Base-by-base conservation (phyloP, 2,797 vertebrate genomes). In the Liparis tanakae region DNA sequence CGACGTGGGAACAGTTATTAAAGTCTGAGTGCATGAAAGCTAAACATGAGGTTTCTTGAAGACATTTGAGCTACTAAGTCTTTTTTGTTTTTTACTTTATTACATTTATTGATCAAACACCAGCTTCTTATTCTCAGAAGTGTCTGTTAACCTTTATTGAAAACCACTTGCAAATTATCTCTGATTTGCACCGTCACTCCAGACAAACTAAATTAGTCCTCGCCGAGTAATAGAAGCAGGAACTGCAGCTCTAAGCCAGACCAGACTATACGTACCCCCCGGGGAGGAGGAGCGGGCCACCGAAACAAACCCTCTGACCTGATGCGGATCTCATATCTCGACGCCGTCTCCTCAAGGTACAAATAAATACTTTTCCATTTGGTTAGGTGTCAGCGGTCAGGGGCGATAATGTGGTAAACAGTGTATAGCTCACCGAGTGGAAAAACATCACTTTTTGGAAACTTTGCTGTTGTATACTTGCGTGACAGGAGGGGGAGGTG, bases 311-410 rank as follows among this genome's bases (percentile, higher is more conserved):
- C 59, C 68, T 73, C 83, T 84, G 87, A 81, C 87, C 86, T 74
- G 71, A 73, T 84, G 70, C 75, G 79, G 82, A 78, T 83, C 81
- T 88, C 77, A 81, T 84, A 85, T 88, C 79, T 83, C 15, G 10
- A 71, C 62, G 67, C 79, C 7, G 13, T 74, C 67, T 79, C 81
- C 65, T 53, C 53, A 14, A 57, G 80, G 78, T 65, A 78, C 66
- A 77, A 77, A 82, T 79, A 85, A 66, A 65, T 83, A 62, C 81
- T 89, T 86, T 87, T 89, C 77, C 83, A 88, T 88, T 90, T 85
- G 84, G 87, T 83, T 86, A 59, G 72, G 81, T 87, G 87, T 89
- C 78, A 83, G 67, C 10, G 72, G 89, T 85, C 87, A 84, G 60
- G 34, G 66, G 57, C 4, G 20, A 78, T 86, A 83, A 85, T 76